Evolutionary conservation across 2,113 vertebrate species (phyloP).

Genomic region (Pelodiscus sinensis): DNA sequence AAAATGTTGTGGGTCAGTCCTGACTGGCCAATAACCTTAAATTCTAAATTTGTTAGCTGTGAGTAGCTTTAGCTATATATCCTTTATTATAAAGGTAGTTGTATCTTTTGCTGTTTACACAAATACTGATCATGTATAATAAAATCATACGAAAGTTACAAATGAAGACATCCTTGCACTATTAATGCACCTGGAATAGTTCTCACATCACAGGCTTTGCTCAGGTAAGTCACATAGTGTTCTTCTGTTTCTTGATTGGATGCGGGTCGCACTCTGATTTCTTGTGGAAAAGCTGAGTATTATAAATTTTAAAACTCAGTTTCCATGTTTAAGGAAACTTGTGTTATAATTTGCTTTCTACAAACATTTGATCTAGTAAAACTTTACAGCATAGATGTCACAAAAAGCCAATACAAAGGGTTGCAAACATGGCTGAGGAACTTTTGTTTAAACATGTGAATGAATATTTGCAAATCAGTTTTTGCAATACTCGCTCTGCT

Average conservation of each 20-base stretch:
- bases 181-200: conserved; percentile 13
- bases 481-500: background rate
- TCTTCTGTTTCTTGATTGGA: conserved; percentile 11
- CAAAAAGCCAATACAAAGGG: conserved; percentile 11
- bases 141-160: background rate
- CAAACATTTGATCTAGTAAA: conserved; percentile 11
- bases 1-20: no score
- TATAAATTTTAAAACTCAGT: background rate
- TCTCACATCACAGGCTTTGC: conserved; percentile 29
- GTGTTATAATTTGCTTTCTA: conserved; percentile 3
- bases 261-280: background rate
- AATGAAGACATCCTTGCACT: background rate
- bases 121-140: background rate
- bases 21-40: conserved; percentile 19
- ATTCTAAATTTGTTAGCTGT: conserved; percentile 54
- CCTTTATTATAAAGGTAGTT: conserved; percentile 47
- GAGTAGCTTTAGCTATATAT: background rate
- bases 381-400: background rate
- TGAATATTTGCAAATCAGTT: conserved; percentile 16
- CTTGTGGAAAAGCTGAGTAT: background rate
- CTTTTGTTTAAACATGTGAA: conserved; percentile 31
- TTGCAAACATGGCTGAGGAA: background rate
- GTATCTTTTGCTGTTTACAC: background rate
- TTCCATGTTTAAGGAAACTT: background rate
- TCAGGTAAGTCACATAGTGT: background rate